These are phyloP conservation scores for Steinernema hermaphroditum DNA, from an alignment of 2,888 invertebrate genomes.

Conservation along the genomic window DNA sequence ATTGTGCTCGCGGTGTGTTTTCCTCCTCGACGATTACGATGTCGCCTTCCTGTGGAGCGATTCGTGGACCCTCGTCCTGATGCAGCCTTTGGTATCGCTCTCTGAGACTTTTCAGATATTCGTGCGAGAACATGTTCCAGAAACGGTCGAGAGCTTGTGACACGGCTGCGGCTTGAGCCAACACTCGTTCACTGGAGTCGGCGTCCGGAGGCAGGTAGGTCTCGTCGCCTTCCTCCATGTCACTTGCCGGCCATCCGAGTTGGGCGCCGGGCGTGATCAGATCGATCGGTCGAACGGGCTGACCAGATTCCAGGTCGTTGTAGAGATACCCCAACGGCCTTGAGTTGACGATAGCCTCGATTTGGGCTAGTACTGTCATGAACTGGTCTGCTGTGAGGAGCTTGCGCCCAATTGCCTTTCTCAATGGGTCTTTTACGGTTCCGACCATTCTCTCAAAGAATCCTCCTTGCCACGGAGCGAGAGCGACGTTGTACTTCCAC, in stretches of 20 bases:
- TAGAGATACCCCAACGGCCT: constrained; percentile 7
- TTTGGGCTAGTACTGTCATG: neutral
- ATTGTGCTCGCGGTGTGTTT: neutral
- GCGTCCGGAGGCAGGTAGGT: neutral
- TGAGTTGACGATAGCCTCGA: constrained; percentile 27
- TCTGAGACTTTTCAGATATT: neutral
- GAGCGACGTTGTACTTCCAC: constrained; percentile 66
- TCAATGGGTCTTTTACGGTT: constrained; percentile 59
- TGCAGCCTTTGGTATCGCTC: neutral
- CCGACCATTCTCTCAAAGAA: constrained; percentile 67
- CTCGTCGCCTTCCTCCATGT: constrained; percentile 5
- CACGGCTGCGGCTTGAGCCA: neutral
- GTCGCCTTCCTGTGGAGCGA: too few relatives aligned
- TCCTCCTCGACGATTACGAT: neutral
- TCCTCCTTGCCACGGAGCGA: constrained; percentile 68
- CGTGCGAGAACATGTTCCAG: neutral
- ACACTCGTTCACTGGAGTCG: neutral
- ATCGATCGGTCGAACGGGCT: neutral
- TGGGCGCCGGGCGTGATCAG: neutral
- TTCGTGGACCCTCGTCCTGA: too few relatives aligned
- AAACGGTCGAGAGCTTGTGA: neutral
- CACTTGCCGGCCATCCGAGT: neutral
- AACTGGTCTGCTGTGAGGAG: neutral
- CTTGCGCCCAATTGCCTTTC: constrained; percentile 1
- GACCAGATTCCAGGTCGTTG: neutral